Evolutionary conservation across 2,888 invertebrate species (phyloP).

Genomic region (Polyploca ridens): DNA sequence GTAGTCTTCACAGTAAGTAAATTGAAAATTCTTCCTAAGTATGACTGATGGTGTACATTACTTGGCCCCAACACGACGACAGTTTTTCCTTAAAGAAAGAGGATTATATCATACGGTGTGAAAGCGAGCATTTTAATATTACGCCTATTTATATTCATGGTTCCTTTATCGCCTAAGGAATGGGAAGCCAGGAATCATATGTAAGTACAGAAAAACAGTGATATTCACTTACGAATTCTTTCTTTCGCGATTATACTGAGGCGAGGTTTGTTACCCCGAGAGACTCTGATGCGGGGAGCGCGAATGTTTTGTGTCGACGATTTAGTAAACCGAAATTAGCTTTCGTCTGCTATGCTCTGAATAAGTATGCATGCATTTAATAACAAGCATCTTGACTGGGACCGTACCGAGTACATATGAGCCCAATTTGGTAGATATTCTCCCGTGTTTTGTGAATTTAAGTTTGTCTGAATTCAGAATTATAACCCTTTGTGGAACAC

Average conservation of each 20-base stretch:
- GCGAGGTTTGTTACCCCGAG: constrained; percentile 25
- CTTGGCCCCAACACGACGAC: constrained; percentile 72
- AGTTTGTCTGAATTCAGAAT: neutral
- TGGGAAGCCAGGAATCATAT: constrained; percentile 67
- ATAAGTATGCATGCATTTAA: constrained; percentile 34
- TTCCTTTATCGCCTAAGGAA: constrained; percentile 61
- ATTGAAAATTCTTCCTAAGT: constrained; percentile 83
- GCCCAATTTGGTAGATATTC: constrained; percentile 22
- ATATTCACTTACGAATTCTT: constrained; percentile 73
- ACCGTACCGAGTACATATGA: constrained; percentile 19
- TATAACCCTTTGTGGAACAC: neutral
- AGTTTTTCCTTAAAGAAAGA: constrained; percentile 73
- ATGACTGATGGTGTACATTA: constrained; percentile 82
- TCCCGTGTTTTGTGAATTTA: neutral
- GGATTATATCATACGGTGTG: constrained; percentile 73
- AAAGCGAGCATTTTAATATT: constrained; percentile 77
- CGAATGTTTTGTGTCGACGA: constrained; percentile 38
- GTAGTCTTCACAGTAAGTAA: constrained; percentile 68
- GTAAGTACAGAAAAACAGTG: constrained; percentile 66
- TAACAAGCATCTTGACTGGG: constrained; percentile 29
- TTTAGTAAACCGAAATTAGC: constrained; percentile 38
- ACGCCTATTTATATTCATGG: constrained; percentile 80
- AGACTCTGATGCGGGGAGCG: constrained; percentile 15
- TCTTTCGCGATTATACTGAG: constrained; percentile 46
- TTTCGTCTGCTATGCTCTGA: constrained; percentile 24